These are phyloP conservation scores for Mungos mungo DNA, from an alignment of 2,113 vertebrate species.

Conservation along the genomic window DNA sequence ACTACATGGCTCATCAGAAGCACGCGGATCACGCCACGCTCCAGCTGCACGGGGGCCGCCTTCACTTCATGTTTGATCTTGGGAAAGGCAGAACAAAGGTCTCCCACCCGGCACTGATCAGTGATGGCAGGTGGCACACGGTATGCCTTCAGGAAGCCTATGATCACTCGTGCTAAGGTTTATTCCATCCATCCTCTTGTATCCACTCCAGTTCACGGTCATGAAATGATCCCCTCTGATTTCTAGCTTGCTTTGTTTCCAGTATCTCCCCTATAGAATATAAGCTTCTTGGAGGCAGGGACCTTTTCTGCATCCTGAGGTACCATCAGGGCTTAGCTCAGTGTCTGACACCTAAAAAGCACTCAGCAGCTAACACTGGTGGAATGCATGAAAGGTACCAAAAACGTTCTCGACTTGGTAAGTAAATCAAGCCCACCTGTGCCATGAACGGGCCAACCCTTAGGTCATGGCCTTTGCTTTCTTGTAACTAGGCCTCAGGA, in stretches of 20 bases:
- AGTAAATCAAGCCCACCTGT: not conserved
- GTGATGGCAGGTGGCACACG: constrained; percentile 93
- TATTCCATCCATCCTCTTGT: fast-evolving
- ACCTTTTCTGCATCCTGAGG: not conserved
- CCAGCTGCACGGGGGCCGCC: constrained; percentile 86
- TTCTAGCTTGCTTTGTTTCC: not conserved
- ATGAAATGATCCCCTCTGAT: not conserved
- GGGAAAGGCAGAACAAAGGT: constrained; percentile 90
- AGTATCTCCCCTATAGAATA: not conserved
- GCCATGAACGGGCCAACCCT: fast-evolving
- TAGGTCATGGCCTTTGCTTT: not conserved
- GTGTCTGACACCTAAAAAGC: not conserved
- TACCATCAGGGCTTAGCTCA: not conserved
- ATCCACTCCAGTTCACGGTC: not conserved
- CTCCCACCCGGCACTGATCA: constrained; percentile 85
- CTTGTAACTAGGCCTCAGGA: too few species aligned
- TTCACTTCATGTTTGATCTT: constrained; percentile 91
- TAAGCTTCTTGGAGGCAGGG: not conserved
- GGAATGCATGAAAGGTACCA: not conserved
- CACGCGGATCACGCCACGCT: constrained; percentile 91
- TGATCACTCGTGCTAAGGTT: not conserved
- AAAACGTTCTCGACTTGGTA: not conserved
- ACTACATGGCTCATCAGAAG: constrained; percentile 91
- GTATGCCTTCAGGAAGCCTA: constrained; percentile 80
- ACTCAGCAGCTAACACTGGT: not conserved